These are phyloP conservation scores for Rhingia campestris DNA, from an alignment of 2,888 invertebrate species.

Conservation along the genomic window DNA sequence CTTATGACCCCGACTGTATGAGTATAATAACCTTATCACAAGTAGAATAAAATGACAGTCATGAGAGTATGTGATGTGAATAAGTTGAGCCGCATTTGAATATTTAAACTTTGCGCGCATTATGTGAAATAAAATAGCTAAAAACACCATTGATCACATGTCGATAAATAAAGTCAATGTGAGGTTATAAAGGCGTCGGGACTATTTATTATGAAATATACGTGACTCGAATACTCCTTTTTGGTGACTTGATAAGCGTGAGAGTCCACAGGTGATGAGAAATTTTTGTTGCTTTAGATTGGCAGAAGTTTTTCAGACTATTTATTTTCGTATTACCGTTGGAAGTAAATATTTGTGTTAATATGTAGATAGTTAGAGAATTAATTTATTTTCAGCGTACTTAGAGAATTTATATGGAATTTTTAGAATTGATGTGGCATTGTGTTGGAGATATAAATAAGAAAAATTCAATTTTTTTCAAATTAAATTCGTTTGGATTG, in stretches of 20 bases:
- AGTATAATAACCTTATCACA: conserved; percentile 5
- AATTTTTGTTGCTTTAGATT: too few relatives aligned
- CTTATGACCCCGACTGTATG: conserved; percentile 2
- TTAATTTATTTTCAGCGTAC: too few relatives aligned
- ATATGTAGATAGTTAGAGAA: too few relatives aligned
- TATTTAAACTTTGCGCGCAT: conserved; percentile 30
- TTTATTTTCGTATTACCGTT: too few relatives aligned
- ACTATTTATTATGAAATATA: conserved; percentile 61
- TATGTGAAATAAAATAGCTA: conserved; percentile 44
- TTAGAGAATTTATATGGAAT: too few relatives aligned
- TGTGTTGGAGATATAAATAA: too few relatives aligned
- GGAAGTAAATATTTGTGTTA: too few relatives aligned
- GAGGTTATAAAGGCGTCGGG: conserved; percentile 53
- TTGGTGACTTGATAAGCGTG: background rate
- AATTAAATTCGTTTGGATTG: too few relatives aligned
- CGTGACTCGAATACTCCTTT: conserved; percentile 49
- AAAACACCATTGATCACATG: conserved; percentile 56
- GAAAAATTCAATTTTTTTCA: too few relatives aligned
- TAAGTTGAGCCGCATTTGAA: conserved; percentile 19
- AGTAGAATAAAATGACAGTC: conserved; percentile 4
- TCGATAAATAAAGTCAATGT: conserved; percentile 59
- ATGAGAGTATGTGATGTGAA: conserved; percentile 33
- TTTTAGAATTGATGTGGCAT: too few relatives aligned
- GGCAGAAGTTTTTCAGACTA: too few relatives aligned
- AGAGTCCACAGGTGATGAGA: background rate